Conservation (phyloP, 2,888 invertebrate species). For the Colostygia pectinataria region DNA sequence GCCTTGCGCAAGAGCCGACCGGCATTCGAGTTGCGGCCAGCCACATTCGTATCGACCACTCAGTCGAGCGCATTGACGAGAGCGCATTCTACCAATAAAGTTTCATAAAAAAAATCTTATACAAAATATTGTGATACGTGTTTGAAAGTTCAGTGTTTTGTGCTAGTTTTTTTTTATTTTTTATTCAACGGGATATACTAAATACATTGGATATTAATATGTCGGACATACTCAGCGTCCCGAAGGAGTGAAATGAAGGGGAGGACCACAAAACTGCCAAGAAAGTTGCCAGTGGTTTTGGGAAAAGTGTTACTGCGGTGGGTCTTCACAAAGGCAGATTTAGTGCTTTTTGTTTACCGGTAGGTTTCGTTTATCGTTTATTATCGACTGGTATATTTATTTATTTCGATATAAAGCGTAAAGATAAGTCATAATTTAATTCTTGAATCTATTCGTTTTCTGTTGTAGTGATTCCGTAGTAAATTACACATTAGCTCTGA, state of each 20-base stretch:
- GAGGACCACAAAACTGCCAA: slow-evolving; percentile 50
- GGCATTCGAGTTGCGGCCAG: slow-evolving; percentile 29
- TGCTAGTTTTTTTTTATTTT: slow-evolving; percentile 4
- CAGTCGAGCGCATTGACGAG: slow-evolving; percentile 44
- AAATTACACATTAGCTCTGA: too few species aligned
- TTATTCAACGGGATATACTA: not conserved
- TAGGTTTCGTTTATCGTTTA: slow-evolving; percentile 72
- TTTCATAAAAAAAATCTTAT: slow-evolving; percentile 9
- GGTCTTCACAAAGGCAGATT: slow-evolving; percentile 84
- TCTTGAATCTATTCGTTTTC: too few species aligned
- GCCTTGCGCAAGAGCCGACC: slow-evolving; percentile 61
- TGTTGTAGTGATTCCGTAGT: too few species aligned
- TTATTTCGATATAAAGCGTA: too few species aligned
- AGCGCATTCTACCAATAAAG: slow-evolving; percentile 36
- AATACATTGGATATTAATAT: slow-evolving; percentile 41
- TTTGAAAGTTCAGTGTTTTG: not conserved
- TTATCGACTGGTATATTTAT: too few species aligned
- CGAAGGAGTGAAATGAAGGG: slow-evolving; percentile 71
- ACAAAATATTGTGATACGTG: not conserved
- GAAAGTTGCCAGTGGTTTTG: slow-evolving; percentile 68
- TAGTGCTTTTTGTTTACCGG: slow-evolving; percentile 85
- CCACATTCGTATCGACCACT: slow-evolving; percentile 36
- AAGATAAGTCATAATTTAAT: too few species aligned
- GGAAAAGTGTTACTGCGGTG: slow-evolving; percentile 84
- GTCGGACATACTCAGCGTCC: slow-evolving; percentile 33